Percentiles rank a stretch among this genome's conserved stretches.
Evolutionary conservation across 2,888 invertebrate genomes (phyloP).

Genomic region (Furcula furcula): DNA sequence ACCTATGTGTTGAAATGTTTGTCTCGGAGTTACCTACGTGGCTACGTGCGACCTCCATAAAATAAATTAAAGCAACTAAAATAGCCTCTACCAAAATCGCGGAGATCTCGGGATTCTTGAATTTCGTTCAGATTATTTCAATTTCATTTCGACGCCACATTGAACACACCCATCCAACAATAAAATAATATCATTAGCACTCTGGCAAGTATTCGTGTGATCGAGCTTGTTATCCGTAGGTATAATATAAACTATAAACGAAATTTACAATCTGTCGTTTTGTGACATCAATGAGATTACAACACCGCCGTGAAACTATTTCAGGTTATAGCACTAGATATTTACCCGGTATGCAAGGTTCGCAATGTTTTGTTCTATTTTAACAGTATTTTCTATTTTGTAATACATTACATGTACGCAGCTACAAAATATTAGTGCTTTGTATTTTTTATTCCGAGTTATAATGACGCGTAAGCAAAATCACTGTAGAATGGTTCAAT

Average conservation of each 20-base stretch:
- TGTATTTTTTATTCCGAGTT: no score
- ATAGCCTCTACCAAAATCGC: conserved; percentile 14
- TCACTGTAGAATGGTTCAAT: no score
- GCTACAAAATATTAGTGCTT: no score
- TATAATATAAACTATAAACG: conserved; percentile 24
- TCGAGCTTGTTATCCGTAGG: conserved; percentile 20
- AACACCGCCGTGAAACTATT: conserved; percentile 20
- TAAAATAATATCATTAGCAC: conserved; percentile 19
- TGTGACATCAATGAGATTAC: conserved; percentile 29
- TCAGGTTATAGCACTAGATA: conserved; percentile 16
- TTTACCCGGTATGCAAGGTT: conserved; percentile 10
- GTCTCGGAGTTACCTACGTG: conserved; percentile 1
- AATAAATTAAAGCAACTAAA: conserved; percentile 15
- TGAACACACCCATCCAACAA: conserved; percentile 13
- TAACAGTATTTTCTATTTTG: neutral
- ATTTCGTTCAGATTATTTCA: conserved; percentile 11
- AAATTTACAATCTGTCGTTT: conserved; percentile 33
- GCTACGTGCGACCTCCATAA: conserved; percentile 7
- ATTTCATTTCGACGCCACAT: conserved; percentile 15
- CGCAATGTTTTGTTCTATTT: conserved; percentile 12
- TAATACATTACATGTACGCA: neutral
- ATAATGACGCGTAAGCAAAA: no score
- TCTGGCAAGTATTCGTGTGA: conserved; percentile 36
- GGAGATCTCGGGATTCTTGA: conserved; percentile 14
- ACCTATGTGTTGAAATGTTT: neutral